These are phyloP conservation scores for Stichopus chloronotus DNA, from an alignment of 35 echinoderm and acorn worm genomes.

Conservation along the genomic window DNA sequence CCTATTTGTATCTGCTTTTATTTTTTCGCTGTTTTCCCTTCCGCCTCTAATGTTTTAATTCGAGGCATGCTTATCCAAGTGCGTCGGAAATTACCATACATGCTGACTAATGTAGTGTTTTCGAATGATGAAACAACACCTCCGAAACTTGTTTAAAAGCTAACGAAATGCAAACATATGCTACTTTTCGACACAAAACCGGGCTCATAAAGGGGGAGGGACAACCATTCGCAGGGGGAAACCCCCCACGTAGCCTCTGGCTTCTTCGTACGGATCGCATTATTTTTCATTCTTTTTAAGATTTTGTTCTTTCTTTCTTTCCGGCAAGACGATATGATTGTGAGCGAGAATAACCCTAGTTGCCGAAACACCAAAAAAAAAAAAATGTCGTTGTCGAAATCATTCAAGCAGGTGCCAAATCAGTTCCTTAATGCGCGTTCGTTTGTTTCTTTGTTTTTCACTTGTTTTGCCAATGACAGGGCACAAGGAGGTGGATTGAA, in stretches of 20 bases:
- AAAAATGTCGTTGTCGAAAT: background rate
- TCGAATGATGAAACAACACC: background rate
- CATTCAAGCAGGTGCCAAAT: background rate
- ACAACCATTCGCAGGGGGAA: background rate
- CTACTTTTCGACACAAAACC: background rate
- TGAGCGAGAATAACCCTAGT: no score
- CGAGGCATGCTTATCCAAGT: background rate
- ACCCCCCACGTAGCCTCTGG: background rate
- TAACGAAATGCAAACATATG: background rate
- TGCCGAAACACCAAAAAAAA: background rate
- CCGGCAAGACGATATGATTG: no score
- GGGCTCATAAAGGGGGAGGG: background rate
- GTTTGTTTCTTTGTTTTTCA: no score
- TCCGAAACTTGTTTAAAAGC: background rate
- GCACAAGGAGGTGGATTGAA: background rate
- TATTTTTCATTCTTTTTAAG: background rate
- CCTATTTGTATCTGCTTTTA: background rate
- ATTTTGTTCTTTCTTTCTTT: background rate
- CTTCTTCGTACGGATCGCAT: background rate
- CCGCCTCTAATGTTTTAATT: background rate
- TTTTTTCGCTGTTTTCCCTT: no score
- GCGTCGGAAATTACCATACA: constrained; percentile 4
- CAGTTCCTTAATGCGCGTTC: background rate
- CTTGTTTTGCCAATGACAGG: background rate
- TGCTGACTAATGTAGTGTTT: background rate